Evolutionary conservation across 1,140 invertebrate genomes (phyloP).

Genomic region (Bombus pascuorum): DNA sequence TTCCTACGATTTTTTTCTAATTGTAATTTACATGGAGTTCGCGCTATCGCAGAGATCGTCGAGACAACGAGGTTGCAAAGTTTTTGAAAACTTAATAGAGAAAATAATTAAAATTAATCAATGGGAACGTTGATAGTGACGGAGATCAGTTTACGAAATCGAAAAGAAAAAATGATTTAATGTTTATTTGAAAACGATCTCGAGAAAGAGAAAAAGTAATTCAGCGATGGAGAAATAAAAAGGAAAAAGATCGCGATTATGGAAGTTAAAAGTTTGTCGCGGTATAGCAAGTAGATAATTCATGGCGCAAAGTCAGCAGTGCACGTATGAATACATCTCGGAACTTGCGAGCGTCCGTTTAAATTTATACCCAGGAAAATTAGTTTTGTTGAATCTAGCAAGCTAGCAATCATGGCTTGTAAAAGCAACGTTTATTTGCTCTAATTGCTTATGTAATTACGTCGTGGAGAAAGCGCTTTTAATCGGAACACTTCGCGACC

Average conservation of each 20-base stretch:
- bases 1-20: too few relatives aligned
- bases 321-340: neutral
- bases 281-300: neutral
- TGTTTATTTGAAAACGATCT: neutral
- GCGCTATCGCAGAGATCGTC: neutral
- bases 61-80: too few relatives aligned
- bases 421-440: slow-evolving; percentile 33
- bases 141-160: too few relatives aligned
- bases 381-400: slow-evolving; percentile 23
- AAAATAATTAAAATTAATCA: too few relatives aligned
- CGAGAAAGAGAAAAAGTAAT: too few relatives aligned
- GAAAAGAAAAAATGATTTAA: neutral
- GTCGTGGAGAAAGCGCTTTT: slow-evolving; percentile 1
- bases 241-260: neutral
- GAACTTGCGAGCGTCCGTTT: neutral
- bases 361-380: slow-evolving; percentile 18
- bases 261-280: neutral
- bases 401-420: neutral
- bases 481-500: slow-evolving; percentile 16
- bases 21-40: neutral
- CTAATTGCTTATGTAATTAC: slow-evolving; percentile 38
- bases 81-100: neutral
- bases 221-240: neutral
- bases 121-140: too few relatives aligned
- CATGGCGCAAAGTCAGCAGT: neutral